Evolutionary conservation across 2,113 vertebrate genomes (phyloP).

Genomic region (Nesospiza acunhae): DNA sequence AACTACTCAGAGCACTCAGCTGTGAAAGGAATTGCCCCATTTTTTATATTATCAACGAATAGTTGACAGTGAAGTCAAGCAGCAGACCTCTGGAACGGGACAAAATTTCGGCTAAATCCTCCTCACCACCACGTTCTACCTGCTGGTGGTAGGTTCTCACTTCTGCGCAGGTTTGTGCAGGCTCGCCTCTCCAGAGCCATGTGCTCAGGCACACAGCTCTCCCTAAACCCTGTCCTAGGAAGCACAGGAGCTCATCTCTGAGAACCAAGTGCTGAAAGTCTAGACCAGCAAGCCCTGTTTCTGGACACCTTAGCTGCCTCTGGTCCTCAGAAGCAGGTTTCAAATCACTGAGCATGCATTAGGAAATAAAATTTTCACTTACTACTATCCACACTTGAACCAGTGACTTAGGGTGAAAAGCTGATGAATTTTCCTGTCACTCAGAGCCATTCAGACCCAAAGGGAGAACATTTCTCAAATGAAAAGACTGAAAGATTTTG

Average conservation of each 20-base stretch:
- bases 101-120: not conserved
- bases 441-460: not conserved
- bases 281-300: not conserved
- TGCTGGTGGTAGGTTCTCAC: not conserved
- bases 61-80: not conserved
- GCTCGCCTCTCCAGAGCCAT: rapidly evolving
- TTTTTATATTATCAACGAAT: not conserved
- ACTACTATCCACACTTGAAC: not conserved
- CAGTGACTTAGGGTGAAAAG: not conserved
- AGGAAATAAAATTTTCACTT: not conserved
- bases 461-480: not conserved
- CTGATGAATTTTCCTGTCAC: not conserved
- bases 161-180: not conserved
- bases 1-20: not conserved
- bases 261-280: not conserved
- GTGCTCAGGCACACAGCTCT: not conserved
- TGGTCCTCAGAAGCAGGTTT: not conserved
- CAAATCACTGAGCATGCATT: not conserved
- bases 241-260: not conserved
- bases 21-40: not conserved
- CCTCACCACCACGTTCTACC: not conserved
- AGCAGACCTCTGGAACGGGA: not conserved
- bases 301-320: not conserved
- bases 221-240: not conserved
- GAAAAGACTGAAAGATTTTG: not conserved